These are phyloP conservation scores for Ceratitis capitata DNA, from an alignment of 1,140 invertebrate genomes.

Conservation along the genomic window DNA sequence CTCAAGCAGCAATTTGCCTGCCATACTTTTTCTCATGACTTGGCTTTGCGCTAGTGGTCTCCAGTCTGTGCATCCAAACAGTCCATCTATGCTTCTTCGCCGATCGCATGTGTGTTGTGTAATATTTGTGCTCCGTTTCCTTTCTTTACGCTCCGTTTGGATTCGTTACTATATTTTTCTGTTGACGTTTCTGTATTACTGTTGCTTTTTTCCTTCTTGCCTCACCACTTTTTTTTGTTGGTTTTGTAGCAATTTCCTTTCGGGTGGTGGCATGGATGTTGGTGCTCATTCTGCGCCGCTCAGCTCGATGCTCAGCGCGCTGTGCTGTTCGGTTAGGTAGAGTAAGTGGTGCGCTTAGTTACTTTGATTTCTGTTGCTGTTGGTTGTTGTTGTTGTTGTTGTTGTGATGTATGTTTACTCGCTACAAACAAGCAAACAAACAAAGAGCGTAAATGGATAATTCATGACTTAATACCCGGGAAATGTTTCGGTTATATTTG, in stretches of 20 bases:
- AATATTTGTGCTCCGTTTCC: conserved; percentile 30
- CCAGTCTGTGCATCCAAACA: not conserved
- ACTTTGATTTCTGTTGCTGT: conserved; percentile 23
- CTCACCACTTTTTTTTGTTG: not conserved
- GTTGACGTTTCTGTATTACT: not conserved
- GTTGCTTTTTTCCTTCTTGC: not conserved
- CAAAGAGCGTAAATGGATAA: conserved; percentile 43
- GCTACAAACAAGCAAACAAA: conserved; percentile 41
- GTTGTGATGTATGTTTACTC: conserved; percentile 16
- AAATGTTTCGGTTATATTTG: conserved; percentile 47
- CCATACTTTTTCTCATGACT: not conserved
- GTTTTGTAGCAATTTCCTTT: not conserved
- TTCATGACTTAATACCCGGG: conserved; percentile 45
- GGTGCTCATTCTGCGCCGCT: not conserved
- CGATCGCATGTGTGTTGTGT: not conserved
- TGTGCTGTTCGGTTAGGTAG: not conserved
- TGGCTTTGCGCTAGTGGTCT: not conserved
- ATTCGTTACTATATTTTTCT: not conserved
- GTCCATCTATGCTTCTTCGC: not conserved
- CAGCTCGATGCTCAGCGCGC: not conserved
- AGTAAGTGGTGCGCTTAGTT: conserved; percentile 23
- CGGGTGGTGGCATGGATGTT: not conserved
- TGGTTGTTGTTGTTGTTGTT: not conserved
- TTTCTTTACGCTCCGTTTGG: conserved; percentile 27
- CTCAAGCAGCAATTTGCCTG: not conserved